Evolutionary conservation across 2,888 invertebrate genomes (phyloP).

Genomic region (Fissipunctia ypsillon): DNA sequence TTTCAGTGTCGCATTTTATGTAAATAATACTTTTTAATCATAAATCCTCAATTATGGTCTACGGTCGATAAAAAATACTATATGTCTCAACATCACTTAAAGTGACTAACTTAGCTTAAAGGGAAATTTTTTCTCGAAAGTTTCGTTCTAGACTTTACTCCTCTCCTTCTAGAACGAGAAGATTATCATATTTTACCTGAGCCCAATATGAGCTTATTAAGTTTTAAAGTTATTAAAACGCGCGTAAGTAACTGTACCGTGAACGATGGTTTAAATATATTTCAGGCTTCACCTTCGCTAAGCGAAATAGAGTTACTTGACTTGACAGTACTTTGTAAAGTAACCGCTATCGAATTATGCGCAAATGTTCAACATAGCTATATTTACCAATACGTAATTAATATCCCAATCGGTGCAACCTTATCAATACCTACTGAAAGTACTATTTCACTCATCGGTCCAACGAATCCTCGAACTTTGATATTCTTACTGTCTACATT

Average conservation of each 20-base stretch:
- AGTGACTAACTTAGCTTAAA: neutral
- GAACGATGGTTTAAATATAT: neutral
- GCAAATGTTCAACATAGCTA: neutral
- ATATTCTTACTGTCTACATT: conserved; percentile 23
- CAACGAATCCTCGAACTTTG: neutral
- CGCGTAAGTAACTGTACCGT: too few relatives aligned
- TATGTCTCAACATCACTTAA: neutral
- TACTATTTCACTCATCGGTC: conserved; percentile 8
- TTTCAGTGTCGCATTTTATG: neutral
- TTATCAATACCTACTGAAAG: neutral
- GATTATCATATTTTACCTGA: neutral
- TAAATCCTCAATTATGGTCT: neutral
- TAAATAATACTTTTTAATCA: neutral
- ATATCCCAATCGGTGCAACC: too few relatives aligned
- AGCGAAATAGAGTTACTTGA: too few relatives aligned
- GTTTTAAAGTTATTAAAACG: neutral
- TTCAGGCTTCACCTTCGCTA: neutral
- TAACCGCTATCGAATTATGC: neutral
- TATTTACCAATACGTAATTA: too few relatives aligned
- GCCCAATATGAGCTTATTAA: neutral
- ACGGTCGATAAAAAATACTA: neutral
- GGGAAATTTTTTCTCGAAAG: neutral
- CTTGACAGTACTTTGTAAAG: neutral
- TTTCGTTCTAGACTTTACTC: neutral
- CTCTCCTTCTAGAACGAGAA: too few relatives aligned